Evolutionary conservation across 2,797 vertebrate genomes (phyloP), one percentile per base, ranked within the genome.

Genomic region (Danio albolineatus): DNA sequence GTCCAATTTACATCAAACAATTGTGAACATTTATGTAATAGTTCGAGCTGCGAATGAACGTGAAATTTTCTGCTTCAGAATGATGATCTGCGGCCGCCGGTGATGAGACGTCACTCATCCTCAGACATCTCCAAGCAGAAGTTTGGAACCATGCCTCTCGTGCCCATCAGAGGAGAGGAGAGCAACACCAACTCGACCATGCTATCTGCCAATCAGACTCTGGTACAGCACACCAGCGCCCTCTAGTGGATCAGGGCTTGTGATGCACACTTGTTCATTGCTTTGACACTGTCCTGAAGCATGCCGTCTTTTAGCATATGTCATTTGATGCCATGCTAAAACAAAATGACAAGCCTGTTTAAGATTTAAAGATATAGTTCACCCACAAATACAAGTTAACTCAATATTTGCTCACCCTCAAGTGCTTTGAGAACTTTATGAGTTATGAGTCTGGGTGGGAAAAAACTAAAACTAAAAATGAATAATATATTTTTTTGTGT

Each of bases 61-160:
- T 10, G 39, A 39, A 66, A 9, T 39, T 19, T 10, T 21, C 14
- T 53, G 57, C 56, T 16, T 67, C 88, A 98, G 97, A 96, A 98
- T 0, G 94, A 97, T 2, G 94, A 94, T 74, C 89, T 94, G 72
- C 93, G 88, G 28, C 94, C 96, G 0, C 95, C 97, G 1, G 92
- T 96, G 69, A 85, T 98, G 85, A 92, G 97, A 12, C 95, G 96
- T 0, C 96, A 92, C 86, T 98, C 96, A 12, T 96, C 97, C 62
- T 96, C 97, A 0, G 96, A 98, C 82, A 93, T 98, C 1, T 93
- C 94, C 82, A 97, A 96, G 90, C 97, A 98, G 92, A 98, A 96
- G 90, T 99, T 99, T 0, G 96, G 97, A 77, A 99, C 97, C 0
- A 99, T 99, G 97, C 97, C 98, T 0, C 90, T 99, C 71, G 94